A percentile compares a stretch with the other conserved stretches of the same genome.
Conservation (phyloP, 2,113 vertebrate genomes). For the Lates calcarifer region DNA sequence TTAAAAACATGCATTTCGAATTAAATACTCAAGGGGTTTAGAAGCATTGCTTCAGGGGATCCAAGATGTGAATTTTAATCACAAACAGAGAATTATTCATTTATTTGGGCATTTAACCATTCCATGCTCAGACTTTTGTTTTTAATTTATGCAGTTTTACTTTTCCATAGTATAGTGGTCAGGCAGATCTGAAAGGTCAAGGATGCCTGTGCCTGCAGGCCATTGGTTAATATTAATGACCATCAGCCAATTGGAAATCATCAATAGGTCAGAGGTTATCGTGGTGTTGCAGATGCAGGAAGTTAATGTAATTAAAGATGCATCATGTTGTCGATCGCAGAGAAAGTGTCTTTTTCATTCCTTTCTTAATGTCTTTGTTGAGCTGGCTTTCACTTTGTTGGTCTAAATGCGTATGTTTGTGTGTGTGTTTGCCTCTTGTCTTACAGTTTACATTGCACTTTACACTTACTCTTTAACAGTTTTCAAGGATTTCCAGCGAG, state of each 20-base stretch:
- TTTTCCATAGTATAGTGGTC: constrained; percentile 51
- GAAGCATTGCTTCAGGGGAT: constrained; percentile 28
- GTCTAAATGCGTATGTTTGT: not conserved
- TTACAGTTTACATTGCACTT: not conserved
- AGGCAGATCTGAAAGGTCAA: constrained; percentile 78
- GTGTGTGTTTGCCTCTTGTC: not conserved
- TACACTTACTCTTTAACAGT: too few relatives aligned
- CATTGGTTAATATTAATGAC: constrained; percentile 84
- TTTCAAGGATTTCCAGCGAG: constrained; percentile 9
- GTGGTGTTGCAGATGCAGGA: constrained; percentile 75
- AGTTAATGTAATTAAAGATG: constrained; percentile 83
- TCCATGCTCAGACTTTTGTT: not conserved
- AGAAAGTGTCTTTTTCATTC: constrained; percentile 46
- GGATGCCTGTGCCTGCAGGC: constrained; percentile 73
- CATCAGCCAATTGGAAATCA: constrained; percentile 58
- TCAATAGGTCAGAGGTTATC: constrained; percentile 86
- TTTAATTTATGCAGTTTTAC: constrained; percentile 42
- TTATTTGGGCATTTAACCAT: constrained; percentile 32
- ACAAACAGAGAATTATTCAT: constrained; percentile 37
- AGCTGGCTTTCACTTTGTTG: constrained; percentile 18
- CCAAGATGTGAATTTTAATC: not conserved
- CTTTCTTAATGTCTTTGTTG: constrained; percentile 44
- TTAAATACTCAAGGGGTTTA: constrained; percentile 21
- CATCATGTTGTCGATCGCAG: constrained; percentile 64
- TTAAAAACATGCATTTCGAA: constrained; percentile 45